Evolutionary conservation across 1,140 invertebrate species (phyloP).

Genomic region (Lutraria rhynchaena): DNA sequence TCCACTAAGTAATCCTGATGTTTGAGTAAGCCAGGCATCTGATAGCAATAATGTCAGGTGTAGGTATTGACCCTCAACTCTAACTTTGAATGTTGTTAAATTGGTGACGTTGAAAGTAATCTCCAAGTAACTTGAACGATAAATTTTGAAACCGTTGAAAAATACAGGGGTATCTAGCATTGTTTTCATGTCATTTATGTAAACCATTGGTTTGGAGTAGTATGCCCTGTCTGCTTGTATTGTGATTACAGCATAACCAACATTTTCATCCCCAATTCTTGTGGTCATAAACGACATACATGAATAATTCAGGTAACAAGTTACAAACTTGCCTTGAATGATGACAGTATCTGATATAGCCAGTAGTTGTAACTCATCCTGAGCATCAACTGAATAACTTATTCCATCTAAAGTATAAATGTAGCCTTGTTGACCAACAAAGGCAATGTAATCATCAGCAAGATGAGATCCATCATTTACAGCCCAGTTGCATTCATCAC

Average conservation of each 20-base stretch:
- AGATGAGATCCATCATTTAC: slow-evolving; percentile 1
- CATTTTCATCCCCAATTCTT: slow-evolving; percentile 59
- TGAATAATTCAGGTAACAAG: slow-evolving; percentile 64
- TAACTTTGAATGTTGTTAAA: slow-evolving; percentile 25
- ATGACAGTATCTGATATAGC: slow-evolving; percentile 57
- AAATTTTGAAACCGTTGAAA: slow-evolving; percentile 61
- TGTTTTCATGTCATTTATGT: slow-evolving; percentile 27
- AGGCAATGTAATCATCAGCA: slow-evolving; percentile 9
- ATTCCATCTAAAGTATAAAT: slow-evolving; percentile 63
- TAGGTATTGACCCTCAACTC: slow-evolving; percentile 56
- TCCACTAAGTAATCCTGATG: slow-evolving; percentile 61
- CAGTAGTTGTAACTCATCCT: slow-evolving; percentile 58
- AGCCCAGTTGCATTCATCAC: slow-evolving; percentile 61
- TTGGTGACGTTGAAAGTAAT: slow-evolving; percentile 39
- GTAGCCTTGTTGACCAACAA: slow-evolving; percentile 50
- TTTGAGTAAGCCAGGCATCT: slow-evolving; percentile 26
- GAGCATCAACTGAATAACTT: slow-evolving; percentile 49
- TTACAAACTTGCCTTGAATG: slow-evolving; percentile 66
- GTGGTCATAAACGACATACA: slow-evolving; percentile 61
- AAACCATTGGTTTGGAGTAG: slow-evolving; percentile 54
- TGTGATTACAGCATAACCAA: slow-evolving; percentile 64
- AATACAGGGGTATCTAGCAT: slow-evolving; percentile 56
- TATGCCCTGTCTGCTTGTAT: slow-evolving; percentile 29
- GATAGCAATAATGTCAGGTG: slow-evolving; percentile 29
- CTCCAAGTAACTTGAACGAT: slow-evolving; percentile 48